Base-by-base conservation (phyloP, 2,113 vertebrate genomes). In the Hippocampus guttulatus region DNA sequence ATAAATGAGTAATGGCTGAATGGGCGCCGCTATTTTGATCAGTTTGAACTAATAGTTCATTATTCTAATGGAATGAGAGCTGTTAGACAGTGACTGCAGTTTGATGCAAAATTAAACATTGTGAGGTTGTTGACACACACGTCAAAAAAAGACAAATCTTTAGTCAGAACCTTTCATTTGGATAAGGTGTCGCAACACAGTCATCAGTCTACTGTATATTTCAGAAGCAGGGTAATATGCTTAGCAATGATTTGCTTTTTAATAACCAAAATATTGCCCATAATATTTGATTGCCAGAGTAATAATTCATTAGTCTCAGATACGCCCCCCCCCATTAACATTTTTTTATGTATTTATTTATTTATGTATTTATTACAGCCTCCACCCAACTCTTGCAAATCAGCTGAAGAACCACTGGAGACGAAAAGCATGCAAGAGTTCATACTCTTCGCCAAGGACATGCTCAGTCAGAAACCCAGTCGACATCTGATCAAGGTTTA, bases 401-500 rank as follows among this genome's bases (percentile, higher is more conserved):
- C 16, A 70, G n/a, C 11, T 27, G 51, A 64, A 64, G 21, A 78
- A 4, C 38, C 23, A 11, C 2, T 43, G 14, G 27, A 69, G 8
- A 95, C 95, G 94, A 93, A 94, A 20, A 91, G 77, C 8, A 68
- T 95, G 69, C 91, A 93, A 0, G 94, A 95, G 81, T 73, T 96
- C 73, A 91, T 95, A 69, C 93, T 92, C 1, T 95, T 96, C 6
- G 92, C 91, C 77, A 94, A 77, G 54, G 95, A 96, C 78, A 84
- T 95, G 85, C 78, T 94, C 55, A 87, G 89, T 62, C 94, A 94
- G 89, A 95, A 88, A 78, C 92, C 92, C 73, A 90, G 55, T 61
- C 79, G 91, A n/a, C 92, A 91, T 21, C 85, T 95, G 88, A 77
- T 96, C 71, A 95, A 92, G 84, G 81, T 96, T 73, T 96, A 96